Base-by-base conservation (phyloP, 2,888 invertebrate species). In the Allophyes oxyacanthae region DNA sequence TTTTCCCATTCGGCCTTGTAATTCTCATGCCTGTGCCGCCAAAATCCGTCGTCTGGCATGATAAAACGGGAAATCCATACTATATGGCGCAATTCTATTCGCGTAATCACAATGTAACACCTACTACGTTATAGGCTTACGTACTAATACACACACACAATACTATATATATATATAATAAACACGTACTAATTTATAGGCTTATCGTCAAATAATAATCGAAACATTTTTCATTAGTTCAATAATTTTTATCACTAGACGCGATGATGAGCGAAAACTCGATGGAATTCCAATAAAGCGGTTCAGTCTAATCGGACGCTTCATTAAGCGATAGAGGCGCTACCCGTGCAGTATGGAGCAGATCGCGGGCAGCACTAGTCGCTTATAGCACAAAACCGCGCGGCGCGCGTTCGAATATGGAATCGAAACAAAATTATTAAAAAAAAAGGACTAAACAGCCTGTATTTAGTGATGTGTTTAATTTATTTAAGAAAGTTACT, bases 311-410 rank as follows among this genome's bases (percentile, higher is more conserved):
- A 77, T 78, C 71, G 70, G 41, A 61, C 60, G 59, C 58, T 71
- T 54, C 68, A 68, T 65, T 68, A 71, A 59, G 54, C 63, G 66
- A 61, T 50, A 37, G 64, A 63, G 46, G 51, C 55, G 64, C 50
- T 50, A 63, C 56, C 36, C 72, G 72, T 74, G 82, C 87, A 89
- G 89, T 89, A 78, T 80, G 80, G 72, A 76, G 70, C 78, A 75
- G 77, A 66, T 65, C 83, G 81, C 75, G 74, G 79, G 66, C 82
- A 70, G 55, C 75, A 77, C 79, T 81, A 82, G 86, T 81, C 89
- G 89, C 72, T 72, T 75, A 67, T 69, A 73, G 79, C 76, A 72
- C 57, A 63, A 26, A 32, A 52, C 52, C 54, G 56, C 57, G 43
- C 43, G 73, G 77, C 78, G 79, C 79, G 78, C 69, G 67, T 58